A percentile compares a stretch with the other conserved stretches of the same genome.
Evolutionary conservation across 2,797 vertebrate genomes (phyloP).

Genomic region (Labeo calbasu): DNA sequence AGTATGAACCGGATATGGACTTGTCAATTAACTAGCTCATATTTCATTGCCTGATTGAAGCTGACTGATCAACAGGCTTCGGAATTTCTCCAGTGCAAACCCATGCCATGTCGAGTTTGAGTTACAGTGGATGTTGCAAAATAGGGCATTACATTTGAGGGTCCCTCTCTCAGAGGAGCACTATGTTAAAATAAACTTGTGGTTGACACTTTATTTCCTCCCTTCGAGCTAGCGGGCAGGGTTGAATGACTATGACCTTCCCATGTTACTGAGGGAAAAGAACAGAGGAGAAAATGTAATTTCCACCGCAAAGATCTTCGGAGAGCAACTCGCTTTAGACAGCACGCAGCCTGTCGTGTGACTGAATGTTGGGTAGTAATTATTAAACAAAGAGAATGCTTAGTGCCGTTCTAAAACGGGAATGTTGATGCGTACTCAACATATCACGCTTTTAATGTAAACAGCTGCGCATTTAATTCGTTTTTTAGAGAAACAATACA

Average conservation of each 20-base stretch:
- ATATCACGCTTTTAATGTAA: conserved; percentile 17
- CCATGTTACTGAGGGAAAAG: conserved; percentile 43
- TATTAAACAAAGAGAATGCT: conserved; percentile 32
- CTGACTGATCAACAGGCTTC: conserved; percentile 48
- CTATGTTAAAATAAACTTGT: conserved; percentile 58
- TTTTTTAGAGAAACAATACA: neutral
- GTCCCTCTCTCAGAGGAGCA: conserved; percentile 52
- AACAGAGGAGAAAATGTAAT: conserved; percentile 44
- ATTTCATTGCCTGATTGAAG: conserved; percentile 46
- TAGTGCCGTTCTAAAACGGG: conserved; percentile 19
- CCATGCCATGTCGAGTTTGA: neutral
- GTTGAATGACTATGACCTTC: conserved; percentile 49
- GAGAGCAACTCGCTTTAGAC: conserved; percentile 28
- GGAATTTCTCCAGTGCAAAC: conserved; percentile 8
- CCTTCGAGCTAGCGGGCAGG: conserved; percentile 48
- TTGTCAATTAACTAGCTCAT: conserved; percentile 43
- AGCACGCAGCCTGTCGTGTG: conserved; percentile 28
- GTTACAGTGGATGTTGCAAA: conserved; percentile 25
- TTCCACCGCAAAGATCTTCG: conserved; percentile 28
- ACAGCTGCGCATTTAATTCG: neutral
- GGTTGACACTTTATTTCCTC: conserved; percentile 52
- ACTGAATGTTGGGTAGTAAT: conserved; percentile 17
- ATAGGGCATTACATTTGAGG: conserved; percentile 48
- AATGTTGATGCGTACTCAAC: conserved; percentile 15
- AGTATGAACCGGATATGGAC: conserved; percentile 42